Evolutionary conservation across 1,140 invertebrate species (phyloP).

Genomic region (Drosophila busckii): DNA sequence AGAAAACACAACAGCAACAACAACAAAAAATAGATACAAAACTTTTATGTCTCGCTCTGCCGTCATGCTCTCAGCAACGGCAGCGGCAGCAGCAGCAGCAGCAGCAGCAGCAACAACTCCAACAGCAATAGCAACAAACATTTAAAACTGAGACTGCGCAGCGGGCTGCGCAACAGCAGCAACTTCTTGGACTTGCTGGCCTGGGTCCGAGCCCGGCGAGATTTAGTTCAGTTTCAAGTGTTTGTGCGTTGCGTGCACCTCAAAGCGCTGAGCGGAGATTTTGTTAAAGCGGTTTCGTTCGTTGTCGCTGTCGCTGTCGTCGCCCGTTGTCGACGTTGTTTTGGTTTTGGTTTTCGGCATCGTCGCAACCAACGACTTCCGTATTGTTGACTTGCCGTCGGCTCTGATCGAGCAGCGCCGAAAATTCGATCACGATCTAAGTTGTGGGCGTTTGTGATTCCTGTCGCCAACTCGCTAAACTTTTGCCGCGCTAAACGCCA

Average conservation of each 20-base stretch:
- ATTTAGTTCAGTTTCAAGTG: conserved; percentile 79
- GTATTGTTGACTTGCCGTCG: conserved; percentile 40
- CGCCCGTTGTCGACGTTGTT: neutral
- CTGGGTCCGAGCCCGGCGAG: conserved; percentile 60
- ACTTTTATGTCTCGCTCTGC: conserved; percentile 45
- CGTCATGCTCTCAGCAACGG: conserved; percentile 57
- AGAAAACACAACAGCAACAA: conserved; percentile 28
- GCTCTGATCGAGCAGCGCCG: conserved; percentile 11
- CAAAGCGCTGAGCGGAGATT: conserved; percentile 65
- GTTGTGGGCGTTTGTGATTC: conserved; percentile 55
- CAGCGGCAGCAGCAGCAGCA: conserved; percentile 18
- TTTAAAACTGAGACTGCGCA: conserved; percentile 19
- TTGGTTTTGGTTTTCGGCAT: too few relatives aligned
- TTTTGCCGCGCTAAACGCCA: conserved; percentile 9
- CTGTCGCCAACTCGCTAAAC: conserved; percentile 61
- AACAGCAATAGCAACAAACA: conserved; percentile 14
- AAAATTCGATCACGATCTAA: conserved; percentile 33
- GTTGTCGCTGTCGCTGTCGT: conserved; percentile 24
- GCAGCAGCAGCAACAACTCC: conserved; percentile 21
- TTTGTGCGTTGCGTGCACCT: conserved; percentile 78
- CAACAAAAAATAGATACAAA: conserved; percentile 19
- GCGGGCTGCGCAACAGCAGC: conserved; percentile 16
- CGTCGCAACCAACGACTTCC: conserved; percentile 30
- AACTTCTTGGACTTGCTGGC: conserved; percentile 78
- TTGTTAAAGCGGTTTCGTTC: conserved; percentile 31